Evolutionary conservation across 2,888 invertebrate species (phyloP).

Genomic region (Melinopterus prodromus): DNA sequence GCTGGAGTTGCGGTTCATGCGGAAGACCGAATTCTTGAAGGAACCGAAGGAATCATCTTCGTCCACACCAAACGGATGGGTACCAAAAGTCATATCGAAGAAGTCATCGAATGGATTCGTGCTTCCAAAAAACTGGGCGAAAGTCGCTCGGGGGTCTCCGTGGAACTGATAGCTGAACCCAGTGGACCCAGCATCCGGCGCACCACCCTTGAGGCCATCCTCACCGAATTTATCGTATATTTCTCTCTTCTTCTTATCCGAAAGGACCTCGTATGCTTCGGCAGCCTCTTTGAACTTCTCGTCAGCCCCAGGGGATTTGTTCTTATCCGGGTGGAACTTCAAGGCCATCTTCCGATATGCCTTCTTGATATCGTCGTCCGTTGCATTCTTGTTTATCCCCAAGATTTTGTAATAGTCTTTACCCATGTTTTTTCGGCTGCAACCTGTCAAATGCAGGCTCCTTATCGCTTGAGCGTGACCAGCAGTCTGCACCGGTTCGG

Average conservation of each 20-base stretch:
- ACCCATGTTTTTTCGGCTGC: constrained; percentile 70
- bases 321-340: constrained; percentile 98
- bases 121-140: constrained; percentile 95
- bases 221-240: constrained; percentile 92
- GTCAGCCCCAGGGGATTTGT: constrained; percentile 91
- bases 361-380: constrained; percentile 95
- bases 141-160: constrained; percentile 94
- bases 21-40: constrained; percentile 49
- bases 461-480: neutral
- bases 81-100: constrained; percentile 71
- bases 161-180: constrained; percentile 86
- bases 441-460: neutral
- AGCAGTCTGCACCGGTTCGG: neutral
- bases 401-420: constrained; percentile 97
- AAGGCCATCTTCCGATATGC: constrained; percentile 94
- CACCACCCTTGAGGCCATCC: constrained; percentile 85
- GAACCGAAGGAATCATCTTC: constrained; percentile 73
- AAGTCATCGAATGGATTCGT: constrained; percentile 90
- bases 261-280: constrained; percentile 96
- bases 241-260: constrained; percentile 93
- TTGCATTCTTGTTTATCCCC: constrained; percentile 82
- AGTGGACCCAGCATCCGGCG: constrained; percentile 62
- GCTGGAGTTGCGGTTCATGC: constrained; percentile 67
- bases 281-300: constrained; percentile 95
- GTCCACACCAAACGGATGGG: constrained; percentile 66